Conservation (phyloP, 2,113 vertebrate genomes). For the Bucco capensis region DNA sequence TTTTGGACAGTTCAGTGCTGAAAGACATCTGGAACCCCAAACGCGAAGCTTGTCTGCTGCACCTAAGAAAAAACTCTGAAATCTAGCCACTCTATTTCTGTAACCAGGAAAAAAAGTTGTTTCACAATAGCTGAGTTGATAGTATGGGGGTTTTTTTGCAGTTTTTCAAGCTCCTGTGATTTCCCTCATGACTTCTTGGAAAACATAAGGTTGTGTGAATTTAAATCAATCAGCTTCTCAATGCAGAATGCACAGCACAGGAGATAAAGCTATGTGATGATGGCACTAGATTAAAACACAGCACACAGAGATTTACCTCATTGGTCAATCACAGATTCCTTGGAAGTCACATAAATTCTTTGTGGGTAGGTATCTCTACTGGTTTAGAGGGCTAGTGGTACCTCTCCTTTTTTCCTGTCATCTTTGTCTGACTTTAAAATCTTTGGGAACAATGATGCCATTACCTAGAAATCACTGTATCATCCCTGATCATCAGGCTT, state of each 20-base stretch:
- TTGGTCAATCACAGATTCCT: fast-evolving
- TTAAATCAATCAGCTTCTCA: neutral
- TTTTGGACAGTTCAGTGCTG: neutral
- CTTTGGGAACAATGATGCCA: neutral
- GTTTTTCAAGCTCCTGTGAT: neutral
- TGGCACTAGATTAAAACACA: neutral
- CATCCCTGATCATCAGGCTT: neutral
- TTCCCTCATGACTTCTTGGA: neutral
- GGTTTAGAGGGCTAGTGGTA: neutral
- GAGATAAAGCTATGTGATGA: neutral
- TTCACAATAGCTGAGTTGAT: neutral
- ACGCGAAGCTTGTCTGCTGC: neutral
- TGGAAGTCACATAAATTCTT: neutral
- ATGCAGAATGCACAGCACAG: neutral
- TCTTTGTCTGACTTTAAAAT: neutral
- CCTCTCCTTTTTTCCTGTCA: neutral
- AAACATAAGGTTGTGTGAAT: neutral
- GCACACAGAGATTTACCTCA: neutral
- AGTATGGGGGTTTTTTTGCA: neutral
- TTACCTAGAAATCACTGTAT: neutral
- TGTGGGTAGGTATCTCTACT: neutral
- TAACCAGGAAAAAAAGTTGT: neutral
- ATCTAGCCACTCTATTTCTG: neutral
- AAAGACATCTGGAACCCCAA: neutral
- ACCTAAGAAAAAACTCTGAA: neutral